Percentiles rank a stretch among this genome's conserved stretches.
Conservation (phyloP, 2,888 invertebrate genomes). For the Drosophila leonis region DNA sequence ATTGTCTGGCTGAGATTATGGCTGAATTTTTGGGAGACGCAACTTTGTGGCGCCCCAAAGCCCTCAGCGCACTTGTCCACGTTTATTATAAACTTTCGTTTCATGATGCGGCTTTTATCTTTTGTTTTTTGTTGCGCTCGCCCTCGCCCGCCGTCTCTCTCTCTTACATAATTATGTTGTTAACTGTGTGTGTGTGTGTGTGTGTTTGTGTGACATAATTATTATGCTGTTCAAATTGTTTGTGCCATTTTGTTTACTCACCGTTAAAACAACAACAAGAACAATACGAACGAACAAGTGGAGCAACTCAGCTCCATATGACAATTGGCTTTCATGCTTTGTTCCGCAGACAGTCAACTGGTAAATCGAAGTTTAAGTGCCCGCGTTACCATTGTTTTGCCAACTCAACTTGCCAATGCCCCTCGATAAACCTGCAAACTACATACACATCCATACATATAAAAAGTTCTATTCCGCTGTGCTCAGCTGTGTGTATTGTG, state of each 20-base stretch:
- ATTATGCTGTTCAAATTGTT: slow-evolving; percentile 66
- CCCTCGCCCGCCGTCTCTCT: neutral
- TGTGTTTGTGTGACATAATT: slow-evolving; percentile 51
- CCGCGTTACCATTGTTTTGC: slow-evolving; percentile 23
- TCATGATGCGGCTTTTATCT: slow-evolving; percentile 23
- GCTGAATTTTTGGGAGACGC: slow-evolving; percentile 13
- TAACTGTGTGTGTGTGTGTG: neutral
- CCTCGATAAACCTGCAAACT: slow-evolving; percentile 20
- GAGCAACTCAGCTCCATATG: slow-evolving; percentile 24
- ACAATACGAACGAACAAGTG: slow-evolving; percentile 21
- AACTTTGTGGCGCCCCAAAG: slow-evolving; percentile 5
- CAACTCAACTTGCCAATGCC: neutral
- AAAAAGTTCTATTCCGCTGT: slow-evolving; percentile 34
- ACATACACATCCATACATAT: too few species aligned
- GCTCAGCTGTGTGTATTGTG: slow-evolving; percentile 29
- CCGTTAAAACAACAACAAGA: slow-evolving; percentile 43
- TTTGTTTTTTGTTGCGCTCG: slow-evolving; percentile 35
- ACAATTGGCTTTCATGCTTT: slow-evolving; percentile 53
- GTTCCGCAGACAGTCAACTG: slow-evolving; percentile 42
- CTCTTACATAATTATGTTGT: slow-evolving; percentile 55
- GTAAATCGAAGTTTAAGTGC: slow-evolving; percentile 72
- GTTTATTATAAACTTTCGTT: slow-evolving; percentile 23
- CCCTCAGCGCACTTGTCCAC: slow-evolving; percentile 6
- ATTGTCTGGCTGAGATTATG: slow-evolving; percentile 29
- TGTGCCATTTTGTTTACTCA: slow-evolving; percentile 53